A percentile compares a stretch with the other conserved stretches of the same genome.
Conservation (phyloP, 2,113 vertebrate genomes). For the Coryphaenoides rupestris region DNA sequence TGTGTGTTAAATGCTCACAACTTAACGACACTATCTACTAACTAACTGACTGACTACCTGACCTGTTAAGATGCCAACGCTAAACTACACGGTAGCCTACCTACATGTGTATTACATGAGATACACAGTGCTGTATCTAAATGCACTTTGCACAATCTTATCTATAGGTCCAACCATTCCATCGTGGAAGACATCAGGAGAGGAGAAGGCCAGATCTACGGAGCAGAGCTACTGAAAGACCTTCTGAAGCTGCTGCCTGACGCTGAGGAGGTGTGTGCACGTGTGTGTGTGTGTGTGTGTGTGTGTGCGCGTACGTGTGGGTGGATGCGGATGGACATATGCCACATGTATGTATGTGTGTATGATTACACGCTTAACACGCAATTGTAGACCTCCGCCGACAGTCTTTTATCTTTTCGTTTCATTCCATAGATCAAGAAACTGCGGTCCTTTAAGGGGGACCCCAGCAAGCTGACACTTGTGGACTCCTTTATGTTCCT, state of each 20-base stretch:
- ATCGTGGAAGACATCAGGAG: slow-evolving; percentile 88
- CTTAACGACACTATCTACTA: too few species aligned
- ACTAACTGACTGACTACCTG: too few species aligned
- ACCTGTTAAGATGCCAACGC: too few species aligned
- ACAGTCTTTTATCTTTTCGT: slow-evolving; percentile 21
- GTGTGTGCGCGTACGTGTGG: slow-evolving; percentile 2
- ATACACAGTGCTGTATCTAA: too few species aligned
- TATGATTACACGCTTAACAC: not conserved
- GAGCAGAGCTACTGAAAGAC: slow-evolving; percentile 85
- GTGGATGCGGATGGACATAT: too few species aligned
- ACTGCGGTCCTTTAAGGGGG: slow-evolving; percentile 84
- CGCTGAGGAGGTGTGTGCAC: slow-evolving; percentile 84
- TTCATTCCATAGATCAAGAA: slow-evolving; percentile 82
- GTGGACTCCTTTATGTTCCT: slow-evolving; percentile 92
- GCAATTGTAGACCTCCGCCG: not conserved
- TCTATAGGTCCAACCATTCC: slow-evolving; percentile 83
- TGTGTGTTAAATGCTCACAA: too few species aligned
- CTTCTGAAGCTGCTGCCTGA: slow-evolving; percentile 92
- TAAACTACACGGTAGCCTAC: too few species aligned
- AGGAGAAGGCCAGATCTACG: slow-evolving; percentile 83
- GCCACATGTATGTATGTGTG: not conserved
- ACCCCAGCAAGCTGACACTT: slow-evolving; percentile 88
- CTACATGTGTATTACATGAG: too few species aligned
- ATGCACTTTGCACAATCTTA: too few species aligned
- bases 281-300: slow-evolving; percentile 9